Evolutionary conservation across 2,888 invertebrate genomes (phyloP).

Genomic region (Xestia c-nigrum): DNA sequence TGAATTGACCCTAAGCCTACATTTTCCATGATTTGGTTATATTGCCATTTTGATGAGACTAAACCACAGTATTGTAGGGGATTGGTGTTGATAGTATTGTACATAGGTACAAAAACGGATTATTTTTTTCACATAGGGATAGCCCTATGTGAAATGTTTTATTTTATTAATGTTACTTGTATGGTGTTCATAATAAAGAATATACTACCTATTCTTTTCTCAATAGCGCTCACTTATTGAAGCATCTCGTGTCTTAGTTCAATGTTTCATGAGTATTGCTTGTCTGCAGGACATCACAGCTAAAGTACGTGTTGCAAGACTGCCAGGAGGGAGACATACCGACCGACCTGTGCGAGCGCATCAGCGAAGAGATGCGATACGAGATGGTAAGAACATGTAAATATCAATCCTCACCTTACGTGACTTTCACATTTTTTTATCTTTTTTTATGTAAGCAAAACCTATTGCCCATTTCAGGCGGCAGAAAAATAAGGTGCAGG

Average conservation of each 20-base stretch:
- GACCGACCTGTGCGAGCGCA: slow-evolving; percentile 95
- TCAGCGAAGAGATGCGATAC: slow-evolving; percentile 97
- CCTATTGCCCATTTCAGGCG: slow-evolving; percentile 85
- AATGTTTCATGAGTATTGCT: neutral
- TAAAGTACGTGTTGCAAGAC: slow-evolving; percentile 96
- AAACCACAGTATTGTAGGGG: neutral
- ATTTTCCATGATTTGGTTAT: neutral
- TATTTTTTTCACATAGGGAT: neutral
- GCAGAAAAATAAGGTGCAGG: slow-evolving; percentile 89
- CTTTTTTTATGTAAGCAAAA: slow-evolving; percentile 77
- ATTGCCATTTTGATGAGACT: neutral
- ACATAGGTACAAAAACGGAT: too few relatives aligned
- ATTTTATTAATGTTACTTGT: too few relatives aligned
- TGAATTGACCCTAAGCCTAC: too few relatives aligned
- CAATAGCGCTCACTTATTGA: too few relatives aligned
- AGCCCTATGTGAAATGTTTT: too few relatives aligned
- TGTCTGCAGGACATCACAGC: slow-evolving; percentile 93
- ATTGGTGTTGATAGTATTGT: neutral
- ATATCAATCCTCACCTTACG: slow-evolving; percentile 78
- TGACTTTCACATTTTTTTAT: slow-evolving; percentile 69
- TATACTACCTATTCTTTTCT: too few relatives aligned
- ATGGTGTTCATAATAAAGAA: too few relatives aligned
- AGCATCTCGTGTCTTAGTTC: neutral
- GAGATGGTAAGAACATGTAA: slow-evolving; percentile 94
- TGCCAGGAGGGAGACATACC: slow-evolving; percentile 98